These are phyloP conservation scores for Pagetopsis macropterus DNA, from an alignment of 2,797 vertebrate species.

Conservation along the genomic window DNA sequence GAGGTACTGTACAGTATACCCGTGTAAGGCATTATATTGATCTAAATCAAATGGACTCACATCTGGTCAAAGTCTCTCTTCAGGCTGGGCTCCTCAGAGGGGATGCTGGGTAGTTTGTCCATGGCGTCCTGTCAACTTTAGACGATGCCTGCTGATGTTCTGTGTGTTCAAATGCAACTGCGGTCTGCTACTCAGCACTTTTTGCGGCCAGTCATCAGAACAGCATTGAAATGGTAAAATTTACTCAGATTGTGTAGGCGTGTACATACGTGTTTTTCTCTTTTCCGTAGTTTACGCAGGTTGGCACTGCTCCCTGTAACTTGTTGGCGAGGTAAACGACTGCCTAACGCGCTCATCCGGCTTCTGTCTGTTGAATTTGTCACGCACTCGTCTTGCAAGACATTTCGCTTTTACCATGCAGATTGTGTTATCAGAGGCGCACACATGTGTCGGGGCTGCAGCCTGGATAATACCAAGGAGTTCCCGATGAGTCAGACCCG, in stretches of 20 bases:
- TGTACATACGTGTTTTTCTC: constrained; percentile 18
- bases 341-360: not conserved
- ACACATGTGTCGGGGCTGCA: constrained; percentile 52
- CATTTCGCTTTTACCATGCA: constrained; percentile 30
- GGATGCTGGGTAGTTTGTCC: constrained; percentile 9
- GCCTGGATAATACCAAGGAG: constrained; percentile 58
- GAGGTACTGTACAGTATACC: not conserved
- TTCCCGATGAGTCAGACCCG: constrained; percentile 19
- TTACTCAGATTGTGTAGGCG: constrained; percentile 25
- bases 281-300: constrained; percentile 9
- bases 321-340: constrained; percentile 32
- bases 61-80: constrained; percentile 74
- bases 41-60: constrained; percentile 69
- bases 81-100: constrained; percentile 31
- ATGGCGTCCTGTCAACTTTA: constrained; percentile 26
- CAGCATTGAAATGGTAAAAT: constrained; percentile 33
- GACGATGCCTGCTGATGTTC: constrained; percentile 23
- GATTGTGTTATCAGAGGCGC: constrained; percentile 82
- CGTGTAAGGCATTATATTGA: not conserved
- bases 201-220: not conserved
- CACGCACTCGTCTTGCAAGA: not conserved
- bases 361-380: not conserved
- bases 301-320: constrained; percentile 38
- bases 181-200: not conserved
- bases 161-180: not conserved